Percentiles rank a stretch among this genome's conserved stretches.
Conservation (phyloP, 2,113 vertebrate genomes). For the Drymodes brunneopygia region DNA sequence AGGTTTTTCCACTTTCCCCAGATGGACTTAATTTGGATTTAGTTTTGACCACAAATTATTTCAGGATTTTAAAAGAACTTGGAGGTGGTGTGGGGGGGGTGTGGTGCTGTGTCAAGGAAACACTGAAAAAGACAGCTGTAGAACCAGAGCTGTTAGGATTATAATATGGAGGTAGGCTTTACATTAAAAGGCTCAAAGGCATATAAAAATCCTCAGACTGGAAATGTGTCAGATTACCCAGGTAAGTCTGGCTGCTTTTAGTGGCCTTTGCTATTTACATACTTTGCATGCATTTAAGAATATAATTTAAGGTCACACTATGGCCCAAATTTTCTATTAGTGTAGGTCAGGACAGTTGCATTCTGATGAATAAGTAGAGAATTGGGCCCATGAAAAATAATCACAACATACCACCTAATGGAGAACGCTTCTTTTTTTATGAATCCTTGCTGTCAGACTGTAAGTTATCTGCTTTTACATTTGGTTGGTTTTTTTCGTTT, state of each 20-base stretch:
- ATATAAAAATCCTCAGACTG: not conserved
- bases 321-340: not conserved
- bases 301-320: not conserved
- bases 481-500: not conserved
- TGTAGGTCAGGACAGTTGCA: not conserved
- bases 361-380: not conserved
- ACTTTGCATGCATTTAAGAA: not conserved
- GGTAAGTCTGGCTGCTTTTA: not conserved
- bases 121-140: not conserved
- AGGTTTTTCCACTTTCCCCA: conserved; percentile 34
- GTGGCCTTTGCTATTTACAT: not conserved
- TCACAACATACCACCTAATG: rapidly evolving
- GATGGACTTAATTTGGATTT: conserved; percentile 26
- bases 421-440: not conserved
- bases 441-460: not conserved
- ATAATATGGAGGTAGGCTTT: not conserved
- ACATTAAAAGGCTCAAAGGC: not conserved
- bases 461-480: not conserved
- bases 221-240: not conserved
- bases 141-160: not conserved
- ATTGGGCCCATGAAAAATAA: not conserved
- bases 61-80: not conserved
- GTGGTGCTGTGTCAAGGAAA: not conserved
- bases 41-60: conserved; percentile 3
- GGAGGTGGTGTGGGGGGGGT: not conserved